A percentile compares a stretch with the other conserved stretches of the same genome.
Evolutionary conservation across 2,797 vertebrate genomes (phyloP).

Genomic region (Scomberomorus guttatus): DNA sequence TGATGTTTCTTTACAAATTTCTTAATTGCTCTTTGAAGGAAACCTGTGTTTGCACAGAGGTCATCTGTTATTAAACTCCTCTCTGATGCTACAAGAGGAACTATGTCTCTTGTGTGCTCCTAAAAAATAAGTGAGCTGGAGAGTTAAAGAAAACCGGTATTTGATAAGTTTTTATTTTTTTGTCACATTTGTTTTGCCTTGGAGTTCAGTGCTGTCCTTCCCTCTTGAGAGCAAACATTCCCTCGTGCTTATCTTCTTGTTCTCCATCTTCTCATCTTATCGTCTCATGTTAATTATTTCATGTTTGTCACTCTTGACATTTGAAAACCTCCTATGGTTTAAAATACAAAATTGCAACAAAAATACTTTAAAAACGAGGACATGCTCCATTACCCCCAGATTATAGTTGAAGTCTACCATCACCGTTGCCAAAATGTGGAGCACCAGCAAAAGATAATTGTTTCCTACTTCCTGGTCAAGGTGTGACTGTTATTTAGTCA

Average conservation of each 20-base stretch:
- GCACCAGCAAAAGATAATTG: not conserved
- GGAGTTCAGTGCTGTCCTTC: not conserved
- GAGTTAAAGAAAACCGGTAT: conserved; percentile 19
- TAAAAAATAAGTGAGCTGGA: not conserved
- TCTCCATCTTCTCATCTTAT: no score
- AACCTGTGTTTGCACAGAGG: conserved; percentile 51
- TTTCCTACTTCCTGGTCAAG: not conserved
- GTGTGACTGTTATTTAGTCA: not conserved
- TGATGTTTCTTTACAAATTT: conserved; percentile 66
- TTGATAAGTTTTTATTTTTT: conserved; percentile 35
- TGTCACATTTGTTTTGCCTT: conserved; percentile 27
- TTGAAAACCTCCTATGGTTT: not conserved
- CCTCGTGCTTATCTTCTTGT: not conserved
- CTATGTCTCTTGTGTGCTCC: not conserved
- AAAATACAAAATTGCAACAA: not conserved
- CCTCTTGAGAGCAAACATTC: conserved; percentile 16
- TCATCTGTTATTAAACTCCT: conserved; percentile 56
- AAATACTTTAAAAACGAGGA: not conserved
- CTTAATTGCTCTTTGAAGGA: conserved; percentile 71
- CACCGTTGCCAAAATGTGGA: not conserved
- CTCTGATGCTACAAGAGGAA: conserved; percentile 38
- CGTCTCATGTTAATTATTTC: conserved; percentile 27
- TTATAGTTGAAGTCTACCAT: not conserved
- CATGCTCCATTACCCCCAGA: not conserved
- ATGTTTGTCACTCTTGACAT: conserved; percentile 11